These are phyloP conservation scores for Tetrao urogallus DNA, from an alignment of 2,113 vertebrate species.

Conservation along the genomic window DNA sequence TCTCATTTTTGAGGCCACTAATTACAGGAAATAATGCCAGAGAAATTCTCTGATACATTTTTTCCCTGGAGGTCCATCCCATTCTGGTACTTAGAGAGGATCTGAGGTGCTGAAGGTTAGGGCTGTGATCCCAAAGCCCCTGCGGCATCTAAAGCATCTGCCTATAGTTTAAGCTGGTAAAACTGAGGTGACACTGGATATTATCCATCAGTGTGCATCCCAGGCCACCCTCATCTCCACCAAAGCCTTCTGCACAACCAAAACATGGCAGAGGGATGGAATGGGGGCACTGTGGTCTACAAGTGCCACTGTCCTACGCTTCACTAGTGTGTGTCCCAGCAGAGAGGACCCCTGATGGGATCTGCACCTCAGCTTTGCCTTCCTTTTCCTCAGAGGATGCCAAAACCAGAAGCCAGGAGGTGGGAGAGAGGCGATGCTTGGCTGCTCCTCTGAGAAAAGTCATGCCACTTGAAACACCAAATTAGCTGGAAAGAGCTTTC, in stretches of 20 bases:
- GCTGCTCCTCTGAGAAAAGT: not conserved
- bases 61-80: slow-evolving; percentile 27
- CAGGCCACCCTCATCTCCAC: not conserved
- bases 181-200: not conserved
- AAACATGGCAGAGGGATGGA: rapidly evolving
- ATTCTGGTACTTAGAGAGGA: not conserved
- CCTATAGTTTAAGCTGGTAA: not conserved
- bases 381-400: not conserved
- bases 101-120: slow-evolving; percentile 37
- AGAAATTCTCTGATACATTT: slow-evolving; percentile 67
- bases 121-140: slow-evolving; percentile 32
- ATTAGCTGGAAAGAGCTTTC: not conserved
- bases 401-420: not conserved
- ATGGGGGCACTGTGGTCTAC: not conserved
- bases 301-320: rapidly evolving
- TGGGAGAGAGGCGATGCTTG: rapidly evolving
- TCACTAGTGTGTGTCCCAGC: rapidly evolving
- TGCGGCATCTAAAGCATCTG: slow-evolving; percentile 39
- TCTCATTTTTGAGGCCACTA: slow-evolving; percentile 65
- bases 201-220: not conserved
- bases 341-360: not conserved
- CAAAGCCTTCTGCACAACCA: not conserved
- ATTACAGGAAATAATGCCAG: slow-evolving; percentile 69
- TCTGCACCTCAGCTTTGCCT: not conserved
- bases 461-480: not conserved